A percentile compares a stretch with the other conserved stretches of the same genome.
phyloP scores from a whole-genome alignment of 2,888 invertebrate species.

The Chaetogeoica ovagalla region DNA sequence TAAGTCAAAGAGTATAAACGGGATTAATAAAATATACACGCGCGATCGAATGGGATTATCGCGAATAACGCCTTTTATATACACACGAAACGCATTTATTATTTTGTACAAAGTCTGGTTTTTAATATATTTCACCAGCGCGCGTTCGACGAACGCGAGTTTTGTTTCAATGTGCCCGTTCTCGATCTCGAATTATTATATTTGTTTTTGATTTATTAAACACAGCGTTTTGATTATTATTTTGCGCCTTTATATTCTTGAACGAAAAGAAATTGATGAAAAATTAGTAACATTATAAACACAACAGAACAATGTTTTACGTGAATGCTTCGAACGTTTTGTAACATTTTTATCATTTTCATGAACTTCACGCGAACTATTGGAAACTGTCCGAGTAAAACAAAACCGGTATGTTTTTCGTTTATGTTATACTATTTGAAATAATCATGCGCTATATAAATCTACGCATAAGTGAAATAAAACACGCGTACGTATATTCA shows the following conservation, averaged over 20 bases:
- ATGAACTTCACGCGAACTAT: background rate
- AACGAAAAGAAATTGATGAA: slow-evolving; percentile 25
- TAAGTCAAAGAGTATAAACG: too few relatives aligned
- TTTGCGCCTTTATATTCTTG: too few relatives aligned
- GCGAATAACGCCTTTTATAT: background rate
- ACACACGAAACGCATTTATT: background rate
- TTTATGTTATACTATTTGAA: background rate
- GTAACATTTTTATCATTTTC: too few relatives aligned
- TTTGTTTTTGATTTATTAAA: slow-evolving; percentile 44
- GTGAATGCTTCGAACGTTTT: background rate
- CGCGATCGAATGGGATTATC: background rate
- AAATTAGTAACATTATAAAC: background rate
- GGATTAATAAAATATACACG: too few relatives aligned
- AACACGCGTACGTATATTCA: too few relatives aligned
- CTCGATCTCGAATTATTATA: background rate
- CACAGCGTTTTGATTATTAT: background rate
- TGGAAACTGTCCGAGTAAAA: background rate
- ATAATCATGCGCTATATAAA: background rate
- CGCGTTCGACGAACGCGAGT: background rate
- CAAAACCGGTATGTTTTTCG: background rate
- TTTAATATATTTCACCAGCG: background rate
- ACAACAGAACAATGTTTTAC: background rate
- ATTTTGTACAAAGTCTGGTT: background rate
- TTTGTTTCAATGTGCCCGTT: background rate
- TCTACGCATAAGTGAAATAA: too few relatives aligned